Conservation (phyloP, 2,113 vertebrate genomes). For the Caranx ignobilis region DNA sequence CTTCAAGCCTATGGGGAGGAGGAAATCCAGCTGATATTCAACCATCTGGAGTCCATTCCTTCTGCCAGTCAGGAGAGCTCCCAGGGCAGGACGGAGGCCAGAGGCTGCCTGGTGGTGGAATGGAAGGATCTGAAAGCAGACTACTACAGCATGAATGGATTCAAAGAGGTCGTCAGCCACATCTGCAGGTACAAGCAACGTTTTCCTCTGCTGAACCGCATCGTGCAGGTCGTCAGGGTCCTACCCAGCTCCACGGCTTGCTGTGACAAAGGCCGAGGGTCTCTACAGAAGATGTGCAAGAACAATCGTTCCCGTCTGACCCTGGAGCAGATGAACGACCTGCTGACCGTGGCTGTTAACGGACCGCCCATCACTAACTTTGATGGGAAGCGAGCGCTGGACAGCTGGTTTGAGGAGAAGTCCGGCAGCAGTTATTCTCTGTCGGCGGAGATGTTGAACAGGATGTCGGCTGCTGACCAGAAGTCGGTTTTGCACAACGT, state of each 20-base stretch:
- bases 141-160: constrained; percentile 92
- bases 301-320: constrained; percentile 92
- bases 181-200: constrained; percentile 93
- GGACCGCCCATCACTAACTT: constrained; percentile 92
- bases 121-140: constrained; percentile 96
- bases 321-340: constrained; percentile 93
- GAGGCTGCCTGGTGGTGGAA: constrained; percentile 88
- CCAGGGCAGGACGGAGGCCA: constrained; percentile 84
- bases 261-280: constrained; percentile 91
- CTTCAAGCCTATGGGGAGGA: constrained; percentile 92
- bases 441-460: constrained; percentile 89
- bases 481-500: constrained; percentile 87
- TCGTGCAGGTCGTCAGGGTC: constrained; percentile 91
- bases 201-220: constrained; percentile 91
- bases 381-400: constrained; percentile 93
- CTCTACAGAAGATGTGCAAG: constrained; percentile 90
- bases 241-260: constrained; percentile 91
- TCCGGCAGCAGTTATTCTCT: constrained; percentile 90
- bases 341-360: constrained; percentile 90
- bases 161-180: constrained; percentile 92
- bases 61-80: constrained; percentile 84
- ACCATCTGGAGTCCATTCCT: constrained; percentile 90
- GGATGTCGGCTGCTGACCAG: constrained; percentile 89
- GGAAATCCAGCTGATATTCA: constrained; percentile 92
- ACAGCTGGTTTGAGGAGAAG: constrained; percentile 98